Base-by-base conservation (phyloP, 2,888 invertebrate species). In the Neocrepidodera transversa region DNA sequence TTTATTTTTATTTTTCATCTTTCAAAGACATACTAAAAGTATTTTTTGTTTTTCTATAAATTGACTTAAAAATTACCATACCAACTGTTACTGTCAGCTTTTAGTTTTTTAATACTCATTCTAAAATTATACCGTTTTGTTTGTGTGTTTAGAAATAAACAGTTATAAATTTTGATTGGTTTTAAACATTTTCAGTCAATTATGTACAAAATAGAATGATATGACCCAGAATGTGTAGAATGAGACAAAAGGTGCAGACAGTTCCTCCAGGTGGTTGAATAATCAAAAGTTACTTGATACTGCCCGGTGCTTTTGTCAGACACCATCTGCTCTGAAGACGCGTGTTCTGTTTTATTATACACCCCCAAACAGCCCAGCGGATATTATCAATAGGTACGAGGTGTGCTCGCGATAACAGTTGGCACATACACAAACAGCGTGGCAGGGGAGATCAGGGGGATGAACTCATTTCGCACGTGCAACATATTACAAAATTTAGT, bases 181-280 rank as follows among this genome's bases (percentile, higher is more conserved):
- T n/a, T n/a, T n/a, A n/a, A n/a, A n/a, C n/a, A n/a, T n/a, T n/a
- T n/a, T n/a, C n/a, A n/a, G n/a, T n/a, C n/a, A n/a, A 23, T 23
- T 23, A 4, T 23, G 4, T 23, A 23, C 6, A 23, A 23, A 23
- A 23, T 23, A 23, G 4, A 23, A 23, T 4, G 6, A 23, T 23
- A 23, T n/a, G n/a, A 23, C 23, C 3, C 18, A 32, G 7, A 30
- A 32, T 32, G 32, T 4, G 32, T 23, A 38, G 23, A 52, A 42
- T 28, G 60, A 58, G 48, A 55, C 53, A 52, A 43, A 57, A 48
- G 49, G 35, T 58, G 64, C 54, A 67, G 59, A 64, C 52, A 40
- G 47, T 52, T 54, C 63, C 54, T 60, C 67, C 68, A 69, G 68
- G 66, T 69, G 68, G 64, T 65, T 66, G 60, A 62, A 57, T 38